phyloP scores from a whole-genome alignment of 2,113 vertebrate species.

The Ophthalmolycus amberensis region DNA sequence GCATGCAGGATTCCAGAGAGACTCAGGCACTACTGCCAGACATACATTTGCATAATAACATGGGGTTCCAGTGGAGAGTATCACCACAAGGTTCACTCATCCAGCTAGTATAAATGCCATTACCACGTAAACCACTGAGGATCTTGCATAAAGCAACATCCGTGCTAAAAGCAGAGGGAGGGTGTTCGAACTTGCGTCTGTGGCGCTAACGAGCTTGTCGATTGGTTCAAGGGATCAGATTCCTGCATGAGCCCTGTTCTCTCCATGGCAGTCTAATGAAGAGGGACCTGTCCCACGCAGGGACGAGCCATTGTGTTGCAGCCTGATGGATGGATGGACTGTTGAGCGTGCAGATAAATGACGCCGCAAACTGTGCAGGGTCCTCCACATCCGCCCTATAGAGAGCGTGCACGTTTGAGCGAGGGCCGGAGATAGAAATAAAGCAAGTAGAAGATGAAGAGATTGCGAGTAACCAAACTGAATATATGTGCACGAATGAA shows the following conservation, averaged over 20 bases:
- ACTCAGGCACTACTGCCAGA: background rate
- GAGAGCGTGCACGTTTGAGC: background rate
- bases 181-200: slow-evolving; percentile 27
- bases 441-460: background rate
- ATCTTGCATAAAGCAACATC: background rate
- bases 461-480: background rate
- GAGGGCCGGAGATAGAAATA: background rate
- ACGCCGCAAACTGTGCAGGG: background rate
- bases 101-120: background rate
- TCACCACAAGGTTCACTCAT: background rate
- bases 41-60: background rate
- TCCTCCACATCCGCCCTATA: background rate
- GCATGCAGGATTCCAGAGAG: background rate
- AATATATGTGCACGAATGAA: background rate
- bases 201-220: slow-evolving; percentile 26
- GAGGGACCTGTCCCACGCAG: slow-evolving; percentile 49
- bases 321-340: slow-evolving; percentile 65
- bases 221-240: slow-evolving; percentile 56
- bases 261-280: slow-evolving; percentile 64
- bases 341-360: slow-evolving; percentile 24
- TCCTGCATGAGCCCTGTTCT: slow-evolving; percentile 55
- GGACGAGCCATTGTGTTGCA: slow-evolving; percentile 57
- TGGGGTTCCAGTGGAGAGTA: background rate
- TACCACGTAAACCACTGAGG: background rate
- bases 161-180: slow-evolving; percentile 11